phyloP scores from a whole-genome alignment of 2,888 invertebrate genomes.

The Harmothoe impar region DNA sequence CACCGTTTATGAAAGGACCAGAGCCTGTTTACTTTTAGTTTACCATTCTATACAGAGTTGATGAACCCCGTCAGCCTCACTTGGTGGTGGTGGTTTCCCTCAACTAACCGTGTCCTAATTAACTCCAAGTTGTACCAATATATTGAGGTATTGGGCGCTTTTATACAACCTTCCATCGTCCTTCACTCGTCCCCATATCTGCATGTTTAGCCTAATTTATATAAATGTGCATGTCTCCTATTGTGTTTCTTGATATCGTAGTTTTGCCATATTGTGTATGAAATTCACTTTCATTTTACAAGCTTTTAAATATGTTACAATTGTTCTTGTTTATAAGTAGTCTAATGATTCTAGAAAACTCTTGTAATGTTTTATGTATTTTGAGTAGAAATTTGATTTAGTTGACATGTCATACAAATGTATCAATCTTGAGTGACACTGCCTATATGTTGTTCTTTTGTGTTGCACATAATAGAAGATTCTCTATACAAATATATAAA shows the following conservation, averaged over 20 bases:
- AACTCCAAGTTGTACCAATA: too few relatives aligned
- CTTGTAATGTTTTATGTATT: neutral
- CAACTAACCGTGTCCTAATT: too few relatives aligned
- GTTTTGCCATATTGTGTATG: too few relatives aligned
- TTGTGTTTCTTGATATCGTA: too few relatives aligned
- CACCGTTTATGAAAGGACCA: neutral
- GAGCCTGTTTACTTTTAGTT: neutral
- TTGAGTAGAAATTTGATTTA: conserved; percentile 9
- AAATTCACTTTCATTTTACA: too few relatives aligned
- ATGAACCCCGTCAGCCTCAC: neutral
- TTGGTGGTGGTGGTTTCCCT: too few relatives aligned
- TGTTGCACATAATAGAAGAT: conserved; percentile 49
- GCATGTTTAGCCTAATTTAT: too few relatives aligned
- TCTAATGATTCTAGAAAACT: neutral
- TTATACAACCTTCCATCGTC: too few relatives aligned
- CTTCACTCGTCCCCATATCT: too few relatives aligned
- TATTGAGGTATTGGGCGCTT: too few relatives aligned
- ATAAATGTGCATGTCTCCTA: too few relatives aligned
- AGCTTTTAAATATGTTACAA: neutral
- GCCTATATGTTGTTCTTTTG: neutral
- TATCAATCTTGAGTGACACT: neutral
- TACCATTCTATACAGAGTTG: neutral
- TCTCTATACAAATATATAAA: neutral
- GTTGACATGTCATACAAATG: conserved; percentile 9
- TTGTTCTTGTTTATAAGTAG: neutral